Base-by-base conservation (phyloP, 2,113 vertebrate species). In the Phalacrocorax carbo region DNA sequence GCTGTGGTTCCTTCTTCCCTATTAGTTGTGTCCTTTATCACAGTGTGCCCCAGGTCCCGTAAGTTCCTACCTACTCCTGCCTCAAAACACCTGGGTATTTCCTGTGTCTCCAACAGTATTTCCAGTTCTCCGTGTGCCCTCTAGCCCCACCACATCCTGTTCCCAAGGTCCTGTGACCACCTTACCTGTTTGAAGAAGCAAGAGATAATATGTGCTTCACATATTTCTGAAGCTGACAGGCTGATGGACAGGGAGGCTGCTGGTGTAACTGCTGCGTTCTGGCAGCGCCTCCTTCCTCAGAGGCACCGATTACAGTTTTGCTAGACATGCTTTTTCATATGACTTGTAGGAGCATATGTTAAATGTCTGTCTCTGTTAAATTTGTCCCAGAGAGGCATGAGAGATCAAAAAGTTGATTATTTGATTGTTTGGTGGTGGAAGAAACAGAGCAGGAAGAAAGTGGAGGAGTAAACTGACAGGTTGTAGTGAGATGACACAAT, bases 21-120 rank as follows among this genome's bases (percentile, higher is more conserved):
- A 3, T 51, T 44, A 30, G 15, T 14, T 76, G 5, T 76, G 15
- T 61, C 34, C 29, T 65, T 73, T 60, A 26, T 54, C 11, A 66
- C 19, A 19, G 26, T 46, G 12, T 92, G 40, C 10, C 11, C 9
- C 2, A 0, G 7, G 7, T 48, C 17, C 29, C 5, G 0, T 48
- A 46, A 57, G 6, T 29, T 81, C 11, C 36, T 69, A 57, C 29
- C 23, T 61, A 16, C 27, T 54, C 20, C 19, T 90, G 5, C 48
- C 42, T 88, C 38, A 83, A 62, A 90, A 68, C 15, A 11, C 5
- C 12, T 57, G 46, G 15, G 1, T 68, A 27, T 79, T 92, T 85
- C 14, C 51, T 26, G 1, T 10, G 32, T 49, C n/a, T 73, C 26
- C 49, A 87, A 49, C 20, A 61, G 36, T 89, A 54, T 80, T 93